Evolutionary conservation across 2,797 vertebrate species (phyloP).

Genomic region (Liasis olivaceus): DNA sequence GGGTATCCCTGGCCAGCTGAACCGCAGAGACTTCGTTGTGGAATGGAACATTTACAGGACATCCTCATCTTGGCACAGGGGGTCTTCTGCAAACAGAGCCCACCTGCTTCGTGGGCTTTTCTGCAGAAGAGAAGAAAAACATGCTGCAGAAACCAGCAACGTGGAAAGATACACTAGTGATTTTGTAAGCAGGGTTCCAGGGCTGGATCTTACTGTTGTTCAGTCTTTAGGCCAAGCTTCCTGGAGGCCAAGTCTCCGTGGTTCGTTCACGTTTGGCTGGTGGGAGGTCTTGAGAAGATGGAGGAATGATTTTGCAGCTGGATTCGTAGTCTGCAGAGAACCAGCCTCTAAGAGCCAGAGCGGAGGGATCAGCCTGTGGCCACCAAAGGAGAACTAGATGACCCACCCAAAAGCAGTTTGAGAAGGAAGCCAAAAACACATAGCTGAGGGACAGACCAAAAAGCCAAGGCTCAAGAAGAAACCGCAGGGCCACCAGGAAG

Average conservation of each 20-base stretch:
- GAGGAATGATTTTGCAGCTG: neutral
- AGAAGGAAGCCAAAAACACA: neutral
- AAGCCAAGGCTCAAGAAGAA: neutral
- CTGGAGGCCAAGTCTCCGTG: neutral
- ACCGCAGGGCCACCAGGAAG: neutral
- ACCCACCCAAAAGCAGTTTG: neutral
- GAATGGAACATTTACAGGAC: conserved; percentile 62
- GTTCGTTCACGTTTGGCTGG: neutral
- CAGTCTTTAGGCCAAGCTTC: neutral
- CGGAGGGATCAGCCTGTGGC: neutral
- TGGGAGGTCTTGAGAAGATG: neutral
- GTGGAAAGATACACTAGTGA: conserved; percentile 28
- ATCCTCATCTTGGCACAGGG: conserved; percentile 50
- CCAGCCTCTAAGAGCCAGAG: neutral
- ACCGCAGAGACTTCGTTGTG: conserved; percentile 21
- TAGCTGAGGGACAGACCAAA: neutral
- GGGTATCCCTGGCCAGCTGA: conserved; percentile 42
- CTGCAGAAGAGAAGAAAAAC: neutral
- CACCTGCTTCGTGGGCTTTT: conserved; percentile 22
- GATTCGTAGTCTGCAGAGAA: neutral
- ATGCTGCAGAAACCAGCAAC: conserved; percentile 31
- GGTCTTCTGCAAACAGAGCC: conserved; percentile 19
- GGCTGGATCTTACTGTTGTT: neutral
- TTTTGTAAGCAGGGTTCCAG: neutral
- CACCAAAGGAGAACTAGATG: neutral